Evolutionary conservation across 1,140 invertebrate genomes (phyloP), one percentile per base, ranked within the genome.

Genomic region (Lasaia peninsularis): DNA sequence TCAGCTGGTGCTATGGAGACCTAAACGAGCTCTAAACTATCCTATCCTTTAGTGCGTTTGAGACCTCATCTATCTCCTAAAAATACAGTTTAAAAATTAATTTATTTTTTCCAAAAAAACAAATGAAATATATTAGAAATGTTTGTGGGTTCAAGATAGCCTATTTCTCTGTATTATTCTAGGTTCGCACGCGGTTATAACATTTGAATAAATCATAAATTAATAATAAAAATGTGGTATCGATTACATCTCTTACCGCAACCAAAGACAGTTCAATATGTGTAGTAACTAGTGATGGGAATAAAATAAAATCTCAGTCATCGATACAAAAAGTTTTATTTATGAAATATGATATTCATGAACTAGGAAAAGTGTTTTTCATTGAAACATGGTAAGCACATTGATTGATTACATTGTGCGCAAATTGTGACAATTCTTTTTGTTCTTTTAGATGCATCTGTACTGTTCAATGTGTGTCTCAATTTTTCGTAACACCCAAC

Each of bases 301-400:
- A 60, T 60, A 67, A 60, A 63, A 63, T 60, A 67, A 63, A 40
- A 65, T 58, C 21, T 55, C 50, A 65, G 58, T 21, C 48, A 51
- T 65, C 52, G 56, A 62, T 62, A 40, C 49, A 59, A 62, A 65
- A 59, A 66, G 48, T 63, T 59, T 63, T 63, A 52, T 55, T 60
- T 53, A 53, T 44, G 55, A 63, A 40, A 40, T 18, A n/a, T n/a
- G n/a, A 5, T 24, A 24, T 24, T 24, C 7, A 24, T 24, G 7
- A 24, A 24, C 24, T 24, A 62, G n/a, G 21, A 3, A 24, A 24
- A 24, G 7, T 62, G 60, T 62, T 59, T 67, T 67, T 67, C 58
- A 62, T 67, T 63, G 59, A 67, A 64, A 63, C 61, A 67, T 50
- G 31, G 53, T 58, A 62, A 62, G 54, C 60, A 64, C 54, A 57